Conservation (phyloP, 2,113 vertebrate genomes). For the Mesocricetus auratus region DNA sequence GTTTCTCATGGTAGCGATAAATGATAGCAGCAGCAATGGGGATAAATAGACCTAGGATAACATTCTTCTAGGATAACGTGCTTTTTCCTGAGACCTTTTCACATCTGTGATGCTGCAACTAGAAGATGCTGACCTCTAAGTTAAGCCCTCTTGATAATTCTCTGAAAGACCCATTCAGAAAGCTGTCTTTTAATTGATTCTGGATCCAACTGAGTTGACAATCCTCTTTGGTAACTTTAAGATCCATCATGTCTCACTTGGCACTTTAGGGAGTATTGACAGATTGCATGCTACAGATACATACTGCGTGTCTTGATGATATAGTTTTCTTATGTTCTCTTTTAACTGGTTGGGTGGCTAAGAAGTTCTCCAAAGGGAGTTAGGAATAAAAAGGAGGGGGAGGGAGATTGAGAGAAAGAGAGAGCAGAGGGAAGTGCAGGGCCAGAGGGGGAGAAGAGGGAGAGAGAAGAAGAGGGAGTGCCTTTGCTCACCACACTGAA, state of each 20-base stretch:
- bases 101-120: background rate
- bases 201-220: background rate
- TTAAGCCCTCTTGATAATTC: background rate
- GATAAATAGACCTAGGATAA: background rate
- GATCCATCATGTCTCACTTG: background rate
- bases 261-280: background rate
- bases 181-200: background rate
- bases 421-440: no score
- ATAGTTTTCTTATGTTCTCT: constrained; percentile 58
- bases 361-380: background rate
- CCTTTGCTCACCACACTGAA: constrained; percentile 48
- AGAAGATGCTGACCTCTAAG: background rate
- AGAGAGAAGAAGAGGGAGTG: constrained; percentile 25
- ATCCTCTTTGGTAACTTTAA: background rate
- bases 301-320: constrained; percentile 29
- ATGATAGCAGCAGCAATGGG: background rate
- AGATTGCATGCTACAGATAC: constrained; percentile 50
- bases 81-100: background rate
- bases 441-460: background rate
- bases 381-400: background rate
- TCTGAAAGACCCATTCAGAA: background rate
- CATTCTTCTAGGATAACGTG: background rate
- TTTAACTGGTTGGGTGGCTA: background rate
- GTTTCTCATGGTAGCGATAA: background rate
- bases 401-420: rapidly evolving